Base-by-base conservation (phyloP, 2,113 vertebrate species). In the Dolichallabes microphthalmus region DNA sequence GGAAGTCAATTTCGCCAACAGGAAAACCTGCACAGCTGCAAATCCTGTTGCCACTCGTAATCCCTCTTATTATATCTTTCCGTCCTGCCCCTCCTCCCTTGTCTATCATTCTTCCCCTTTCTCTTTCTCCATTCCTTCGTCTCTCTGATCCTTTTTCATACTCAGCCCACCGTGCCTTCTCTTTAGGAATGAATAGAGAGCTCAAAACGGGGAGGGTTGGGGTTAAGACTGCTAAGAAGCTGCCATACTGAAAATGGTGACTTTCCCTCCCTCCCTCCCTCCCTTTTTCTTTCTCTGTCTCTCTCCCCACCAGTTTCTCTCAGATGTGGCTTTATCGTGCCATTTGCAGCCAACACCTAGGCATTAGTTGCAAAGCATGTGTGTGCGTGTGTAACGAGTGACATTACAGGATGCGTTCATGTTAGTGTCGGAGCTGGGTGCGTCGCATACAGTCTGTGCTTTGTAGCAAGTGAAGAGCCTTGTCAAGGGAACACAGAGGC, bases 121-220 rank as follows among this genome's bases (percentile, higher is more conserved):
- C 52, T 86, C 78, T 25, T 50, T 55, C 58, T 82, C 27, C 3
- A 19, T 35, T 52, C 61, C 39, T 55, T 30, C 73, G 30, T 81
- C 35, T 80, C 57, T 75, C 68, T 68, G 78, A 87, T 82, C 78
- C 52, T 39, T 77, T 76, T 87, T 85, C 39, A 82, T 77, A 52
- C 77, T 74, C 25, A 73, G 75, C 80, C 71, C 52, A 75, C 79
- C 76, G 45, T 76, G 79, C 58, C 75, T 85, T 83, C 63, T 85
- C 55, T 82, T 81, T 64, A 82, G 74, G 82, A 87, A 83, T 85
- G 85, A 87, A 86, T 61, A 85, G 78, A 77, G 63, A 84, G 88
- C 79, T 64, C 55, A 58, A 80, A 85, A 69, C 58, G 52, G 79
- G 35, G 32, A 68, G 60, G 58, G 80, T 10, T 45, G 68, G 32